Base-by-base conservation (phyloP, 37 sponge, comb jelly and placozoan genomes). In the Theonella swinhoei region DNA sequence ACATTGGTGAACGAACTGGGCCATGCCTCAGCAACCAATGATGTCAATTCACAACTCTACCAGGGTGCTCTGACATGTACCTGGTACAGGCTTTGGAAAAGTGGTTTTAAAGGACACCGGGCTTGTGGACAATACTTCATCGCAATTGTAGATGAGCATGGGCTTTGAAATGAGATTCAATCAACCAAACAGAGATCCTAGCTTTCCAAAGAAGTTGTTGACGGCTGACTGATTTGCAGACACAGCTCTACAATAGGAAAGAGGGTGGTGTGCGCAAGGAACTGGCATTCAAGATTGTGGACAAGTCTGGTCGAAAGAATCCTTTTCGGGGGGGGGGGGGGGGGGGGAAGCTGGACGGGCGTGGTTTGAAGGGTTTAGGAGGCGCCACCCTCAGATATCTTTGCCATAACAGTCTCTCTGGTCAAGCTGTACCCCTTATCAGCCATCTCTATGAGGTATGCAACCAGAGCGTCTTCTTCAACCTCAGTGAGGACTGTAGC, bases 91-190 rank as follows among this genome's bases (percentile, higher is more conserved):
- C 90, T 39, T 85, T 90, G 58, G 43, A 47, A 64, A 85, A 90
- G 26, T 76, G 37, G 31, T 31, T 63, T 84, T 85, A 37, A 90
- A 83, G 0, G 92, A 87, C 70, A 0, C 77, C 81, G 24, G 75
- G 85, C 42, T 80, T 84, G 47, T 75, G 71, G 22, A 80, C 80
- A 66, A 80, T 65, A 42, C 39, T 74, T 84, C 85, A 42, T 89
- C 90, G 39, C 31, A 17, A 84, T 83, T 89, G 62, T 72, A 83
- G 20, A 89, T 72, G 68, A 79, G 85, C 90, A 89, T 89, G 17
- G 90, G 90, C 43, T 89, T 89, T 24, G 85, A 39, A 4, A 84
- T 35, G 39, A 89, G 68, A 72, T 89, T 83, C 2, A 89, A 67
- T 35, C 77, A 29, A n/a, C 79, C 89, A 83, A 63, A 83, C 29